A percentile compares a stretch with the other conserved stretches of the same genome.
Evolutionary conservation across 2,888 invertebrate genomes (phyloP).

Genomic region (Lasioglossum vierecki): DNA sequence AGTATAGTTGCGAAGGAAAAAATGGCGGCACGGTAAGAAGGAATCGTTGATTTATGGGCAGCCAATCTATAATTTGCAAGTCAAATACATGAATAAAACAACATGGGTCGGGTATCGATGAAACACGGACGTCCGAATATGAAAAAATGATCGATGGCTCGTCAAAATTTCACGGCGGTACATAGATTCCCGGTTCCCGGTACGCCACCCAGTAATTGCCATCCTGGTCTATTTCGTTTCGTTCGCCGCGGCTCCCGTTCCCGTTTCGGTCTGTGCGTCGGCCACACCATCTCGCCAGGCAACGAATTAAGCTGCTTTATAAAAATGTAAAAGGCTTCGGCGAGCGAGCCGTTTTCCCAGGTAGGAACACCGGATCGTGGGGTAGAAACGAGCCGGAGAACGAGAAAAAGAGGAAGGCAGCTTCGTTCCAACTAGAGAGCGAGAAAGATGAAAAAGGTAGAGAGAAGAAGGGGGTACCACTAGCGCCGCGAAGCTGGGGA

Average conservation of each 20-base stretch:
- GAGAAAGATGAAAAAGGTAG: background rate
- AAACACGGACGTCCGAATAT: constrained; percentile 57
- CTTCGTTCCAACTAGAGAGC: background rate
- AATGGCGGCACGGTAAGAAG: constrained; percentile 35
- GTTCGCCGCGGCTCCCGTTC: constrained; percentile 50
- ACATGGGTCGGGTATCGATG: constrained; percentile 56
- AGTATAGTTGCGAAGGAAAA: background rate
- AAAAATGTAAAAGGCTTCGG: constrained; percentile 78
- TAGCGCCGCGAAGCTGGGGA: constrained; percentile 67
- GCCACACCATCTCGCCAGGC: constrained; percentile 64
- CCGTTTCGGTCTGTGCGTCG: constrained; percentile 34
- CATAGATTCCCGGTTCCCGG: constrained; percentile 17
- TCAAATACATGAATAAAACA: constrained; percentile 62
- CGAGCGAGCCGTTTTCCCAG: constrained; percentile 68
- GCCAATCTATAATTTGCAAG: constrained; percentile 62
- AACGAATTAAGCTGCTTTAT: constrained; percentile 77
- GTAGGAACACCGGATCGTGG: constrained; percentile 31
- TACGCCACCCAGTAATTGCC: constrained; percentile 28
- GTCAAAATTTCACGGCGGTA: constrained; percentile 55
- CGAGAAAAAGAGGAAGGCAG: background rate
- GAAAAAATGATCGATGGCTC: constrained; percentile 63
- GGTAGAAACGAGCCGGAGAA: constrained; percentile 49
- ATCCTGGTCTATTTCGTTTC: constrained; percentile 53
- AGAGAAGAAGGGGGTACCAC: constrained; percentile 32
- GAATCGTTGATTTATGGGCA: constrained; percentile 61